phyloP scores from a whole-genome alignment of 2,888 invertebrate species.

The Erynnis tages region DNA sequence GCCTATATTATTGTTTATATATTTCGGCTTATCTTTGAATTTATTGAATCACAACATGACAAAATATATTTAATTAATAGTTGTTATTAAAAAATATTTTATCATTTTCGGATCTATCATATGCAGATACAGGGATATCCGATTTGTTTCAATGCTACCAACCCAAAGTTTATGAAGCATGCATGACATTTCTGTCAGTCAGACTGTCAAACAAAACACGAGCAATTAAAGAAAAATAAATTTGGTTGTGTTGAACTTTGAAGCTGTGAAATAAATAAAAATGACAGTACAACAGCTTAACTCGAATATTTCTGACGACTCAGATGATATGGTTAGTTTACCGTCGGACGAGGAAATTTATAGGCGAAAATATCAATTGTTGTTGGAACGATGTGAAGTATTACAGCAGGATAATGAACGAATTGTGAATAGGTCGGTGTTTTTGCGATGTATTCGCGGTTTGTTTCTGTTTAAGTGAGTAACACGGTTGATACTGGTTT shows the following conservation, averaged over 20 bases:
- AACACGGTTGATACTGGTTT: slow-evolving; percentile 42
- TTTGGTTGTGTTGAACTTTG: slow-evolving; percentile 71
- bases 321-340: slow-evolving; percentile 79
- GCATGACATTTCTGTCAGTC: slow-evolving; percentile 1
- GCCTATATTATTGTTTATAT: no score
- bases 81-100: no score
- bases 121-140: no score
- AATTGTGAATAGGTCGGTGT: slow-evolving; percentile 83
- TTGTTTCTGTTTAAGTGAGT: slow-evolving; percentile 32
- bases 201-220: slow-evolving; percentile 7
- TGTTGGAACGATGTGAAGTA: slow-evolving; percentile 87
- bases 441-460: slow-evolving; percentile 36
- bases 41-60: no score
- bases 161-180: not conserved
- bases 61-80: no score
- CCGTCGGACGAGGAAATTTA: slow-evolving; percentile 85
- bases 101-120: no score
- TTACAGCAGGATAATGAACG: slow-evolving; percentile 90
- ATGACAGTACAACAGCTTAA: slow-evolving; percentile 80
- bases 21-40: no score
- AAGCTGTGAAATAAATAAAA: slow-evolving; percentile 78
- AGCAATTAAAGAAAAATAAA: slow-evolving; percentile 63
- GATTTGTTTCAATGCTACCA: slow-evolving; percentile 26
- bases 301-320: slow-evolving; percentile 80
- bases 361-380: slow-evolving; percentile 87